Evolutionary conservation across 1,140 invertebrate genomes (phyloP).

Genomic region (Bombus sylvicola): DNA sequence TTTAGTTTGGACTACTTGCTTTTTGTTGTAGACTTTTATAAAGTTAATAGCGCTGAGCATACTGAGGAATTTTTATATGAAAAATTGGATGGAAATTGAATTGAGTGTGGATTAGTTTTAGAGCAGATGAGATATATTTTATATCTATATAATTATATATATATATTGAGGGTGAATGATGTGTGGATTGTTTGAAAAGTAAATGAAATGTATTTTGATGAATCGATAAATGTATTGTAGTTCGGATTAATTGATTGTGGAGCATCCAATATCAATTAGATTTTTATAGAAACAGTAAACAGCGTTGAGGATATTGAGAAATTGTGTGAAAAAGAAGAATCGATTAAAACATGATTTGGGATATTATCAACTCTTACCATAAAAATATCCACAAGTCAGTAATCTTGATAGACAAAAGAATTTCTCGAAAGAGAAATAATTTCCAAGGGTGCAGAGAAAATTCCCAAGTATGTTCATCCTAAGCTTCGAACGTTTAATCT

Average conservation of each 20-base stretch:
- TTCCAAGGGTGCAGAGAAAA: constrained; percentile 1
- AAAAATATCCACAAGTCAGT: background rate
- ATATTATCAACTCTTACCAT: background rate
- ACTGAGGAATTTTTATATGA: background rate
- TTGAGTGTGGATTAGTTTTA: background rate
- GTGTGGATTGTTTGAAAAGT: too few species aligned
- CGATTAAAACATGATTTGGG: too few species aligned
- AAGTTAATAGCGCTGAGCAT: too few species aligned
- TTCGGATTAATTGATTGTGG: too few species aligned
- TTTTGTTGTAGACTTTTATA: background rate
- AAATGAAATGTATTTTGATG: too few species aligned
- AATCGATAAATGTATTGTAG: too few species aligned
- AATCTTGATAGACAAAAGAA: background rate
- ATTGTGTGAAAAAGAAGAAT: too few species aligned
- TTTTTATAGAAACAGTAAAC: too few species aligned
- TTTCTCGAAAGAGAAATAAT: background rate
- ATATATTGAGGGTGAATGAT: too few species aligned
- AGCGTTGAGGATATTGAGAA: too few species aligned
- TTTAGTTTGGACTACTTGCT: background rate
- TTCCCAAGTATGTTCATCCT: constrained; percentile 2
- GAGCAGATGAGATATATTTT: background rate
- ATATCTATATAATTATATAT: too few species aligned
- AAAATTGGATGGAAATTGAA: background rate
- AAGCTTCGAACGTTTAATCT: constrained; percentile 49
- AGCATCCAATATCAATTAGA: too few species aligned